These are phyloP conservation scores for Ctenopoma kingsleyae DNA, from an alignment of 2,797 vertebrate genomes.

Conservation along the genomic window DNA sequence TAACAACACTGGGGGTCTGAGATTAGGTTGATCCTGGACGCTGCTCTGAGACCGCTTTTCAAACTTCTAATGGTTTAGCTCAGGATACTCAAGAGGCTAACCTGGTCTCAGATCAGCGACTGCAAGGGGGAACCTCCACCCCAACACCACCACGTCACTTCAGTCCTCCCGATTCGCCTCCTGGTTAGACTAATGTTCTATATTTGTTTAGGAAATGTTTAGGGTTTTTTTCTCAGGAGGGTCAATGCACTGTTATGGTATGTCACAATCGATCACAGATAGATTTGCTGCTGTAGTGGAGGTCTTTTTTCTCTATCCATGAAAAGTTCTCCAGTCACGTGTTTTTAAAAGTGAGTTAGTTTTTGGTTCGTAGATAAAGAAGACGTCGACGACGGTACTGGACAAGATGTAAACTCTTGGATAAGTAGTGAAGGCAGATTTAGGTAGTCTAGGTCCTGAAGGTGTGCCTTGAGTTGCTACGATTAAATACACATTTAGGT, in stretches of 20 bases:
- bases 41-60: constrained; percentile 61
- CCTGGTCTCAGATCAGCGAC: constrained; percentile 70
- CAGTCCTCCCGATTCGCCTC: constrained; percentile 76
- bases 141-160: constrained; percentile 61
- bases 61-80: constrained; percentile 65
- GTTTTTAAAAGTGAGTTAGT: constrained; percentile 42
- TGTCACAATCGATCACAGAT: constrained; percentile 91
- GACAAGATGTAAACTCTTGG: constrained; percentile 80
- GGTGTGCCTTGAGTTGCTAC: constrained; percentile 92
- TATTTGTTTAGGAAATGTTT: constrained; percentile 76
- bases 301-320: constrained; percentile 81
- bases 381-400: constrained; percentile 79
- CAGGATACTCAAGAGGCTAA: constrained; percentile 61
- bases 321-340: constrained; percentile 80
- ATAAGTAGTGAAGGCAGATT: constrained; percentile 83
- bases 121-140: constrained; percentile 39
- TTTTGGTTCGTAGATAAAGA: constrained; percentile 52
- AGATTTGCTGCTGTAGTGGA: constrained; percentile 94
- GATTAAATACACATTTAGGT: constrained; percentile 75
- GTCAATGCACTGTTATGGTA: constrained; percentile 95
- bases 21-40: constrained; percentile 48
- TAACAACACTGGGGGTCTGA: constrained; percentile 77
- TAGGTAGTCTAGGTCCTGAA: constrained; percentile 86
- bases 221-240: constrained; percentile 88
- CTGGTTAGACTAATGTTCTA: constrained; percentile 82